These are phyloP conservation scores for Lepeophtheirus nordmannii DNA, from an alignment of 2,888 invertebrate species.

Conservation along the genomic window DNA sequence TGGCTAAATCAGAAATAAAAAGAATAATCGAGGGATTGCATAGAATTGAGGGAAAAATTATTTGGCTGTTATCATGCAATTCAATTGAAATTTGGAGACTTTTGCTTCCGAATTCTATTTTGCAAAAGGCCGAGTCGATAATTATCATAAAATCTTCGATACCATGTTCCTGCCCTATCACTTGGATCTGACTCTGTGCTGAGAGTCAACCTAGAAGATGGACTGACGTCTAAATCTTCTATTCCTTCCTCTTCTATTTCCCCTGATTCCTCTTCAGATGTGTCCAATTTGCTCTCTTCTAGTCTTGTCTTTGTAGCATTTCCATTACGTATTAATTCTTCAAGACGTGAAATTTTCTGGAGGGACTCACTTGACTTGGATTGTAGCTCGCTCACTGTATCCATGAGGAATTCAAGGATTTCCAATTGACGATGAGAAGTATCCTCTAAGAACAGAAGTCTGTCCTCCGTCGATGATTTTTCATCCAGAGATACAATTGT, in stretches of 20 bases:
- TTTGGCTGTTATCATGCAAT: no score
- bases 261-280: no score
- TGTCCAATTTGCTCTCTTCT: no score
- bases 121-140: constrained; percentile 14
- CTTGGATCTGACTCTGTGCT: neutral
- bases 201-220: no score
- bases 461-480: neutral
- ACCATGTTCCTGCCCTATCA: constrained; percentile 1
- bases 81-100: no score
- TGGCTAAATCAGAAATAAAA: no score
- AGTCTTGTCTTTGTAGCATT: neutral
- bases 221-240: no score
- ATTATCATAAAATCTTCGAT: constrained; percentile 18
- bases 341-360: neutral
- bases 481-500: neutral
- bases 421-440: constrained; percentile 17
- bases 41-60: no score
- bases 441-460: constrained; percentile 10
- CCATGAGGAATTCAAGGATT: neutral
- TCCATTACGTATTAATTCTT: neutral
- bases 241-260: no score
- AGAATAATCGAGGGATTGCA: no score
- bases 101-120: constrained; percentile 1
- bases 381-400: neutral
- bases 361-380: neutral